A percentile compares a stretch with the other conserved stretches of the same genome.
These are phyloP conservation scores for Stramonita haemastoma DNA, from an alignment of 2,888 invertebrate species.

Conservation along the genomic window DNA sequence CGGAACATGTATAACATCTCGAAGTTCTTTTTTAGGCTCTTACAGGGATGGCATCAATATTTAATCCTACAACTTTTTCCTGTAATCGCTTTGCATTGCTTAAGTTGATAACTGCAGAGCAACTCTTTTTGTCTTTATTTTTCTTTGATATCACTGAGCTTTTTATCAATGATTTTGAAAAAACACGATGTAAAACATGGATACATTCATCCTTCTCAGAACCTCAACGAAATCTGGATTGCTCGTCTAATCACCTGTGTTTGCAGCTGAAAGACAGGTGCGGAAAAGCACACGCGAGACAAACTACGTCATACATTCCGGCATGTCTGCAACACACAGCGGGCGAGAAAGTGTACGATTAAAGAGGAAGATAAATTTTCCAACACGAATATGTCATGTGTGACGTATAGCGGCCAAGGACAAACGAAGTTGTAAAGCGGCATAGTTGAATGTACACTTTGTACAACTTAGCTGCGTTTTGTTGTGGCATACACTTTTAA, in stretches of 20 bases:
- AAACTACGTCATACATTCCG: constrained; percentile 23
- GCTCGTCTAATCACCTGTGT: constrained; percentile 39
- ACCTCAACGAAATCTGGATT: constrained; percentile 33
- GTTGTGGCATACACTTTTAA: not conserved
- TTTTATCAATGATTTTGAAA: too few relatives aligned
- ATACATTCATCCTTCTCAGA: not conserved
- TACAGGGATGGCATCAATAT: not conserved
- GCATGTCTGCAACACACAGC: constrained; percentile 11
- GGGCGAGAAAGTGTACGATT: constrained; percentile 36
- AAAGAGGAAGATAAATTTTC: constrained; percentile 33
- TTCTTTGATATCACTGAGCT: too few relatives aligned
- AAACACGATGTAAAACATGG: not conserved
- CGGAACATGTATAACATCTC: constrained; percentile 45
- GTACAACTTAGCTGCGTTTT: not conserved
- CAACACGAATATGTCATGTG: constrained; percentile 35
- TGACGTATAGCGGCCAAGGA: constrained; percentile 39
- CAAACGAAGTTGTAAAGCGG: not conserved
- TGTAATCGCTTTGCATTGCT: too few relatives aligned
- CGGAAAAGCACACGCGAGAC: constrained; percentile 36
- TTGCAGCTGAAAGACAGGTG: constrained; percentile 43
- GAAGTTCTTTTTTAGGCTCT: not conserved
- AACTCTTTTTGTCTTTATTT: too few relatives aligned
- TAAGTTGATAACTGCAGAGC: too few relatives aligned
- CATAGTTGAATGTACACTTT: not conserved
- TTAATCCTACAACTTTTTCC: not conserved